phyloP scores from a whole-genome alignment of 2,888 invertebrate species.

The Nephrotoma guestfalica region DNA sequence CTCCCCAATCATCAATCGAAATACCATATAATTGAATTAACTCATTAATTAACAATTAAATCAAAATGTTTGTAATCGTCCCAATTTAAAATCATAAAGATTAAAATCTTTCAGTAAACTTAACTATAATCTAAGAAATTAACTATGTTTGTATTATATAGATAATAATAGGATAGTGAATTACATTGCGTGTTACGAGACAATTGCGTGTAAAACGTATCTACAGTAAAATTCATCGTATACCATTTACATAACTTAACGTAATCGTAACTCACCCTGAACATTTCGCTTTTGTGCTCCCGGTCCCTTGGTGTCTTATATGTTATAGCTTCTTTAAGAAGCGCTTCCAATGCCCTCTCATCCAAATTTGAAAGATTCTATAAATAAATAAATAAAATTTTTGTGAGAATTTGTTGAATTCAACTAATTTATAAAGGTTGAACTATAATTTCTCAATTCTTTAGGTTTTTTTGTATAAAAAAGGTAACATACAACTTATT shows the following conservation, averaged over 20 bases:
- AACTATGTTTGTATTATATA: background rate
- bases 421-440: background rate
- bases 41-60: background rate
- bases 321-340: slow-evolving; percentile 70
- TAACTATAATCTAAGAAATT: background rate
- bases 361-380: slow-evolving; percentile 45
- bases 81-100: background rate
- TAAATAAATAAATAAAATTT: slow-evolving; percentile 1
- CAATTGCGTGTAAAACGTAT: background rate
- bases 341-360: slow-evolving; percentile 58
- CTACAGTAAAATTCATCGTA: background rate
- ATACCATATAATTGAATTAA: background rate
- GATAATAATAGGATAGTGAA: background rate
- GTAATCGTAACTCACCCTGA: slow-evolving; percentile 43
- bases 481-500: background rate
- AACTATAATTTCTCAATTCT: background rate
- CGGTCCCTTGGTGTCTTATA: slow-evolving; percentile 76
- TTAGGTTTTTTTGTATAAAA: background rate
- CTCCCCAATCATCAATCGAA: too few relatives aligned
- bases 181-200: background rate
- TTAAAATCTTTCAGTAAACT: background rate
- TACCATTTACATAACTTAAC: slow-evolving; percentile 2
- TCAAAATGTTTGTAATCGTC: background rate
- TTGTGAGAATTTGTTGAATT: background rate
- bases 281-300: slow-evolving; percentile 69